phyloP scores from a whole-genome alignment of 2,113 vertebrate species.

The Eudorcas thomsonii region DNA sequence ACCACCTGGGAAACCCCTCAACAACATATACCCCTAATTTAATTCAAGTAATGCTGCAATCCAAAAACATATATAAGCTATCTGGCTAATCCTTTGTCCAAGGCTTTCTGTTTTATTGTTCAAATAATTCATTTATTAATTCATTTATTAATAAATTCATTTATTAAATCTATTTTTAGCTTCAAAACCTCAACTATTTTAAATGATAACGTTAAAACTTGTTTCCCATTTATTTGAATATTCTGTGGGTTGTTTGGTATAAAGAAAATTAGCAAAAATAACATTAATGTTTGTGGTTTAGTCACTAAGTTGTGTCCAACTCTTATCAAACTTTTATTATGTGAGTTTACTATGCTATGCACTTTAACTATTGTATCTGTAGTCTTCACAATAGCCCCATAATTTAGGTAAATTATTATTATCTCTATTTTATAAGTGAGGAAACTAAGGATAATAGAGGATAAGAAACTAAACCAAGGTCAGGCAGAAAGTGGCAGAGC shows the following conservation, averaged over 20 bases:
- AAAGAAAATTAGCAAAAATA: conserved; percentile 18
- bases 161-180: neutral
- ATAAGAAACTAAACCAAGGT: neutral
- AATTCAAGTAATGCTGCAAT: neutral
- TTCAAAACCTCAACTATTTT: conserved; percentile 11
- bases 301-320: neutral
- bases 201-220: neutral
- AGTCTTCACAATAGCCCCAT: neutral
- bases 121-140: neutral
- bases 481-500: neutral
- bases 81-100: neutral
- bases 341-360: neutral
- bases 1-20: neutral
- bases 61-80: neutral
- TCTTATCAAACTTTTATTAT: neutral
- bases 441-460: neutral
- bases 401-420: neutral
- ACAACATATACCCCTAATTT: neutral
- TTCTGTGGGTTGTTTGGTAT: neutral
- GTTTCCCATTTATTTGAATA: neutral
- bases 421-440: neutral
- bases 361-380: neutral
- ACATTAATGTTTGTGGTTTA: neutral
- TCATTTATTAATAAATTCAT: neutral
- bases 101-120: neutral